Conservation (phyloP, 1,140 invertebrate species). For the Pissodes strobi region DNA sequence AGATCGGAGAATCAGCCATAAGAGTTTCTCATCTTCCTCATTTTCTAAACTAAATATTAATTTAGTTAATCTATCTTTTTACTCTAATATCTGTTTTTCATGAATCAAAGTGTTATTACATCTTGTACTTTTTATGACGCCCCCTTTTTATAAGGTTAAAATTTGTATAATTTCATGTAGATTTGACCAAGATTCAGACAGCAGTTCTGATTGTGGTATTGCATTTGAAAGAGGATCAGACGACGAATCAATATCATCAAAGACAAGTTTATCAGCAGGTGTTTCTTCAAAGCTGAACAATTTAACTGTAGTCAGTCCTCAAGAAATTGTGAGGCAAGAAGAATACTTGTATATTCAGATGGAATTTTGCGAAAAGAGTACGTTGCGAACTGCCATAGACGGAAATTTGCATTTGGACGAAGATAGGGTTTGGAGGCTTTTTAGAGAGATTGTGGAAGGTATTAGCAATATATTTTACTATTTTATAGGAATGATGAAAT, state of each 20-base stretch:
- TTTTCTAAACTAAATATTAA: no score
- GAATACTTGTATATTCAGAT: constrained; percentile 92
- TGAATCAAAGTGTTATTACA: no score
- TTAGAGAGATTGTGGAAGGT: constrained; percentile 90
- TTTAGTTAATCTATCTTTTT: no score
- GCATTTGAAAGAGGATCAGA: constrained; percentile 59
- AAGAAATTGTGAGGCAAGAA: constrained; percentile 39
- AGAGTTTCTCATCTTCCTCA: no score
- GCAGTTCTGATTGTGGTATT: no score
- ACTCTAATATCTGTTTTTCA: no score
- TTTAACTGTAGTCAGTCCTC: neutral
- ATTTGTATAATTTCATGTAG: no score
- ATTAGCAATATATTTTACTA: neutral
- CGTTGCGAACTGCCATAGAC: constrained; percentile 84
- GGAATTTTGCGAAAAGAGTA: constrained; percentile 90
- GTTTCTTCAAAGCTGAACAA: constrained; percentile 13
- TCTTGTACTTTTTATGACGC: no score
- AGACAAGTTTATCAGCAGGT: constrained; percentile 18
- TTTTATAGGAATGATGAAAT: no score
- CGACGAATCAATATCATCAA: constrained; percentile 41
- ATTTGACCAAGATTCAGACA: constrained; percentile 53
- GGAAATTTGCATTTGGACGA: constrained; percentile 77
- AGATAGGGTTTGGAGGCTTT: constrained; percentile 85
- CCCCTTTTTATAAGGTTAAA: no score
- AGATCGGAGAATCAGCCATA: no score